phyloP scores from a whole-genome alignment of 2,113 vertebrate species.

The Limnothrissa miodon region DNA sequence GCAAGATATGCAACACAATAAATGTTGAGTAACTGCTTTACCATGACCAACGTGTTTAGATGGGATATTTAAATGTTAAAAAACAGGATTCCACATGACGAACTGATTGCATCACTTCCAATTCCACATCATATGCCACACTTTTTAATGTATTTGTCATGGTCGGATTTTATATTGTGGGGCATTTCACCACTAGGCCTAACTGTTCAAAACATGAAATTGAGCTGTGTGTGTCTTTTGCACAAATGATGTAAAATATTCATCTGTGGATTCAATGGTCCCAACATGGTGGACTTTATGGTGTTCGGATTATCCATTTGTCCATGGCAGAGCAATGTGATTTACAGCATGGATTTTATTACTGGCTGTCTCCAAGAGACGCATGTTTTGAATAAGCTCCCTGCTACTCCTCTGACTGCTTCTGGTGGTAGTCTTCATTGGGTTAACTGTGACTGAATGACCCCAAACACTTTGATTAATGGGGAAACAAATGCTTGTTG shows the following conservation, averaged over 20 bases:
- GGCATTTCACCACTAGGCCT: neutral
- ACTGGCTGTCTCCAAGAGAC: neutral
- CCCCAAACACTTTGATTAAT: conserved; percentile 38
- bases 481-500: conserved; percentile 40
- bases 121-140: neutral
- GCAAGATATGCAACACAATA: neutral
- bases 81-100: neutral
- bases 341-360: neutral
- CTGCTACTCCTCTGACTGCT: neutral
- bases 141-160: neutral
- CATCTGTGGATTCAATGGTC: neutral
- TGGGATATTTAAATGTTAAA: no score
- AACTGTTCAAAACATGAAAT: neutral
- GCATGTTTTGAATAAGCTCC: neutral
- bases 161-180: neutral
- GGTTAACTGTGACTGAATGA: conserved; percentile 49
- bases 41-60: neutral
- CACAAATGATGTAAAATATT: neutral
- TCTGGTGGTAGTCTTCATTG: neutral
- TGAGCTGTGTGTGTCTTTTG: neutral
- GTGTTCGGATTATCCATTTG: neutral
- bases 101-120: neutral
- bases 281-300: neutral
- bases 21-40: neutral
- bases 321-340: neutral